Percentiles rank a stretch among this genome's conserved stretches.
phyloP scores from a whole-genome alignment of 1,140 invertebrate species.

The Calliphora vicina region DNA sequence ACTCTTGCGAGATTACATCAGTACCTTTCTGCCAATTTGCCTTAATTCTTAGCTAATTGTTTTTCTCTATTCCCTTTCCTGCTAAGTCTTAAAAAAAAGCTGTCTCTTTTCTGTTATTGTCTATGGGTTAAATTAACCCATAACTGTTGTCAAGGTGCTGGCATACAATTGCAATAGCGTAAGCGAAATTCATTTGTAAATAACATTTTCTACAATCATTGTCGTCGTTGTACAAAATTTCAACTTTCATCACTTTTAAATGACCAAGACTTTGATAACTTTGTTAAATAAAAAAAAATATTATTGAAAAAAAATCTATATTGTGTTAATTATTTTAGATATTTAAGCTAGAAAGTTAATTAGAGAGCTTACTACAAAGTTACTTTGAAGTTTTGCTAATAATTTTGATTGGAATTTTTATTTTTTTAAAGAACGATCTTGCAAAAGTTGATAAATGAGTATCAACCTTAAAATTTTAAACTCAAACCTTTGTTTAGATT shows the following conservation, averaged over 20 bases:
- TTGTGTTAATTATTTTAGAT: not conserved
- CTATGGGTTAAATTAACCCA: conserved; percentile 6
- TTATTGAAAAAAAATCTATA: conserved; percentile 35
- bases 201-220: conserved; percentile 59
- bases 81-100: too few species aligned
- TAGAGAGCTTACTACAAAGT: too few species aligned
- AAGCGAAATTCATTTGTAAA: conserved; percentile 57
- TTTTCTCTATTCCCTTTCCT: too few species aligned
- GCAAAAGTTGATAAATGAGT: too few species aligned
- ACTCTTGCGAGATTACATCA: not conserved
- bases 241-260: conserved; percentile 51
- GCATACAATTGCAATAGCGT: not conserved
- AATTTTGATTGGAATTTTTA: too few species aligned
- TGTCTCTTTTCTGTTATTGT: too few species aligned
- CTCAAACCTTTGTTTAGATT: too few species aligned
- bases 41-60: not conserved
- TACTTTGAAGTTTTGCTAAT: too few species aligned
- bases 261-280: conserved; percentile 23
- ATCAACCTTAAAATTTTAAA: too few species aligned
- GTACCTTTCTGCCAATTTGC: conserved; percentile 29
- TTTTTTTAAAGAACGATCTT: too few species aligned
- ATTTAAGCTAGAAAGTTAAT: too few species aligned
- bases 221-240: conserved; percentile 50
- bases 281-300: conserved; percentile 10
- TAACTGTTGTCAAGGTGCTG: conserved; percentile 14